Evolutionary conservation across 2,113 vertebrate genomes (phyloP).

Genomic region (Colius striatus): DNA sequence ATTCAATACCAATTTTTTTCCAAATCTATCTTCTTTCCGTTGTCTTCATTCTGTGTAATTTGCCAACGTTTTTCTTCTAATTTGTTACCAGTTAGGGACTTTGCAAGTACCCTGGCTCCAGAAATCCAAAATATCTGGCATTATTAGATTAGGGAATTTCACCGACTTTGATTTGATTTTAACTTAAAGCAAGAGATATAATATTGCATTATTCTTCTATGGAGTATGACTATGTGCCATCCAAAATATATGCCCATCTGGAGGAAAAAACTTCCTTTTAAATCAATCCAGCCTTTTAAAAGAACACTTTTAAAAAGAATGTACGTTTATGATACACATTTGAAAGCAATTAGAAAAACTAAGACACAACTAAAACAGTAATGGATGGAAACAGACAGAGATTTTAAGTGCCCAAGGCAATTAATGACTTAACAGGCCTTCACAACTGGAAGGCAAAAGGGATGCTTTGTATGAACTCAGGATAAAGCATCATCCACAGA

Average conservation of each 20-base stretch:
- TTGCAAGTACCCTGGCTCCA: slow-evolving; percentile 2
- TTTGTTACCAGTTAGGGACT: slow-evolving; percentile 32
- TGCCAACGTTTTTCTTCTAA: slow-evolving; percentile 30
- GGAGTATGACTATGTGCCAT: neutral
- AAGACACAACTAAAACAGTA: slow-evolving; percentile 6
- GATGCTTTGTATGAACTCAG: neutral
- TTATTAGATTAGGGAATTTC: slow-evolving; percentile 46
- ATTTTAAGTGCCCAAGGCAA: neutral
- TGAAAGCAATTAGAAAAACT: neutral
- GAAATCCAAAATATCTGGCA: slow-evolving; percentile 46
- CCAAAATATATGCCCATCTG: neutral
- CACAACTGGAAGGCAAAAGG: neutral
- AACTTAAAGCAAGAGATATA: slow-evolving; percentile 51
- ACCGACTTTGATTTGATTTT: slow-evolving; percentile 50
- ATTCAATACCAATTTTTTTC: neutral
- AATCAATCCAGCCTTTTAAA: neutral
- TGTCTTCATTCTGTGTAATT: neutral
- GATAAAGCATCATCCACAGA: neutral
- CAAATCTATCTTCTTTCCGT: neutral
- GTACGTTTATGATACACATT: neutral
- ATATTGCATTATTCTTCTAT: neutral
- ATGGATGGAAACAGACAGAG: neutral
- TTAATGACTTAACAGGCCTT: neutral
- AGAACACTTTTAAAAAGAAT: neutral
- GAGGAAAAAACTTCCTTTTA: neutral